Evolutionary conservation across 2,797 vertebrate genomes (phyloP).

Genomic region (Sebastes matsubarae): DNA sequence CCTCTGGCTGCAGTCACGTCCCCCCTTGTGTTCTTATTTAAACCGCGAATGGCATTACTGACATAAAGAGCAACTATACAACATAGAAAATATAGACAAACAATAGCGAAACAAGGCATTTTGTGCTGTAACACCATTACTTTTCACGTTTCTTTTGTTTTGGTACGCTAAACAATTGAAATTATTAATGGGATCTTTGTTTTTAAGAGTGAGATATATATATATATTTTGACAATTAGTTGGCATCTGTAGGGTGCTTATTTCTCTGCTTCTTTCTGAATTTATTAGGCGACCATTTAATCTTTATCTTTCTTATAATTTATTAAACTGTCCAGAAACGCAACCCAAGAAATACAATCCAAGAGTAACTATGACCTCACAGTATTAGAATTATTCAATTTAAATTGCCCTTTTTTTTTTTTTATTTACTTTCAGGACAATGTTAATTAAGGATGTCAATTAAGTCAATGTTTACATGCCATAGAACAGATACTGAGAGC

Average conservation of each 20-base stretch:
- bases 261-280: slow-evolving; percentile 48
- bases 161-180: slow-evolving; percentile 32
- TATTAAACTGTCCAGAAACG: slow-evolving; percentile 51
- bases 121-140: slow-evolving; percentile 33
- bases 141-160: slow-evolving; percentile 23
- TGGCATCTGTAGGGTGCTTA: slow-evolving; percentile 38
- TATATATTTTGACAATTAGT: slow-evolving; percentile 42
- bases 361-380: slow-evolving; percentile 19
- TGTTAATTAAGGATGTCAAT: background rate
- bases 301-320: slow-evolving; percentile 59
- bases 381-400: slow-evolving; percentile 24
- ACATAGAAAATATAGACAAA: slow-evolving; percentile 24
- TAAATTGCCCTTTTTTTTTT: slow-evolving; percentile 4
- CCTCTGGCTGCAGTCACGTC: slow-evolving; percentile 74
- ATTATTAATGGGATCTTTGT: slow-evolving; percentile 26
- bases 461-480: slow-evolving; percentile 54
- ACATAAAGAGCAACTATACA: slow-evolving; percentile 36
- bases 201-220: slow-evolving; percentile 39
- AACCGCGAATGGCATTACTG: slow-evolving; percentile 36
- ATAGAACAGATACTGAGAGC: slow-evolving; percentile 41
- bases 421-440: slow-evolving; percentile 10
- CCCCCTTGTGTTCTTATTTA: slow-evolving; percentile 46
- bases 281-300: slow-evolving; percentile 46
- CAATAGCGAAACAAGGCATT: slow-evolving; percentile 35
- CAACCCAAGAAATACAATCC: slow-evolving; percentile 6